Evolutionary conservation across 2,888 invertebrate species (phyloP).

Genomic region (Ormyrus thymus): DNA sequence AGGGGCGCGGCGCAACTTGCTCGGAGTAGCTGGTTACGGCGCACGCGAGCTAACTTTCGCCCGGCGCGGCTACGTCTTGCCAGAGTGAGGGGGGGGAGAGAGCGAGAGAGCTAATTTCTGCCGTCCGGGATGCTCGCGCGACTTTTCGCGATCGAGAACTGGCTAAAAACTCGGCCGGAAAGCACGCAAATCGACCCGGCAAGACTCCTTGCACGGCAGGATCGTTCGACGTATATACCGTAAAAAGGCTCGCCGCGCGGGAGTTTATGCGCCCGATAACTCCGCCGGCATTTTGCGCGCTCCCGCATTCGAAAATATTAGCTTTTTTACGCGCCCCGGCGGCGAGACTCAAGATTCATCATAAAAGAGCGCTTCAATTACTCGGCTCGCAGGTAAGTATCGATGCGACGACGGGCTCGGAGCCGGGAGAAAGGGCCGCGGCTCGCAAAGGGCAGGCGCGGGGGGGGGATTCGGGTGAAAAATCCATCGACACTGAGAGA

Average conservation of each 20-base stretch:
- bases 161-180: too few relatives aligned
- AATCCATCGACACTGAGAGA: constrained; percentile 26
- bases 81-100: too few relatives aligned
- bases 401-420: constrained; percentile 14
- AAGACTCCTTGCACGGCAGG: neutral
- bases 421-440: neutral
- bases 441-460: neutral
- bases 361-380: constrained; percentile 23
- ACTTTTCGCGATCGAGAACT: too few relatives aligned
- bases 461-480: constrained; percentile 18
- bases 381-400: constrained; percentile 11
- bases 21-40: constrained; percentile 64
- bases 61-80: constrained; percentile 3
- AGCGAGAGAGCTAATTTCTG: too few relatives aligned
- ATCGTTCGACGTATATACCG: neutral
- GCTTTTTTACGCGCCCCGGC: constrained; percentile 23
- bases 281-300: too few relatives aligned
- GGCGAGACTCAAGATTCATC: constrained; percentile 18
- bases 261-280: too few relatives aligned
- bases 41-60: constrained; percentile 61
- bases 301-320: constrained; percentile 4
- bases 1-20: constrained; percentile 66
- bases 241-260: too few relatives aligned
- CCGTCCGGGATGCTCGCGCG: too few relatives aligned
- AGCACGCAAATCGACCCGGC: too few relatives aligned